Evolutionary conservation across 2,888 invertebrate species (phyloP), one percentile per base, ranked within the genome.

Genomic region (Diarsia mendica): DNA sequence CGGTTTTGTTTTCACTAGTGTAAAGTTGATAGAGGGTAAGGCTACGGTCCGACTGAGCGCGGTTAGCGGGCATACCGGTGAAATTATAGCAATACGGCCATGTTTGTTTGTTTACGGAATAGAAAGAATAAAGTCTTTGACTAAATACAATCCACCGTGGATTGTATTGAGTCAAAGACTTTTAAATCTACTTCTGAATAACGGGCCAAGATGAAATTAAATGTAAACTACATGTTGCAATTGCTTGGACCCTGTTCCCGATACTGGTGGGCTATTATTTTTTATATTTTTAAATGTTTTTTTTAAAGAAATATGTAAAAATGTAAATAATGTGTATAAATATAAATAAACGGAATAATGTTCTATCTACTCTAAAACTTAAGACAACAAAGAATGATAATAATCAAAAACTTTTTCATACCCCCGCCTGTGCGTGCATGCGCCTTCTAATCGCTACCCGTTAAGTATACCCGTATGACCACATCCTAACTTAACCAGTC

Each of bases 1-100:
- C 89, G 92, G 88, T 84, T 90, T 92, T 92, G 92, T 94, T 94
- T 94, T 93, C 94, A 91, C 93, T 81, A 73, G 73, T 65, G 64
- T 77, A 67, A 71, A 72, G 58, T 58, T 66, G 72, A 66, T 66
- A 49, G 58, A 46, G 44, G 44, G 28, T 76, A 64, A 67, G 68
- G 76, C 6, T 72, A 8, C 4, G 64, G 77, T 74, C 4, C 20
- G 20, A 78, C 11, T 65, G 18, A 61, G 8, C 20, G 67, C 72
- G 63, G 18, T 33, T 46, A 2, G 4, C 4, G 13, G 11, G 10
- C 13, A 8, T 13, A n/a, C 5, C 2, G 3, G 20, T 20, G n/a
- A 53, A 58, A 48, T 10, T 33, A 1, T 44, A 48, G 49, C 55
- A 63, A n/a, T 18, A 5, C 20, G 28, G 28, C 28, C 13, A 15